phyloP scores from a whole-genome alignment of 2,797 vertebrate genomes.

The Anguilla obscura region DNA sequence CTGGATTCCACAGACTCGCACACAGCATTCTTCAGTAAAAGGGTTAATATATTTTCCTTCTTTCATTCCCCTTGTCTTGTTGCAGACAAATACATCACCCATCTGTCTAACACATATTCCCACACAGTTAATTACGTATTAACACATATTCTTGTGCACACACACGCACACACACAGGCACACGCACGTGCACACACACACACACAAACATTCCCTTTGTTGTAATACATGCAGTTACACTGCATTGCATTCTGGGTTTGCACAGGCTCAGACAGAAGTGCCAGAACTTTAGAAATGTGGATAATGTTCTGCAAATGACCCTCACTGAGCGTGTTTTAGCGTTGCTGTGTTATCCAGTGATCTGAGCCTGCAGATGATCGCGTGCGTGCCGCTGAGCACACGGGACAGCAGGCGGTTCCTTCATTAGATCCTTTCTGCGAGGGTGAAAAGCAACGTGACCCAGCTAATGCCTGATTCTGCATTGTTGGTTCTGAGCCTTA shows the following conservation, averaged over 20 bases:
- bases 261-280: too few species aligned
- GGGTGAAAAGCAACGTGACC: background rate
- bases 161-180: too few species aligned
- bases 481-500: conserved; percentile 11
- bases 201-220: too few species aligned
- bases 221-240: too few species aligned
- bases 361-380: background rate
- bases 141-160: background rate
- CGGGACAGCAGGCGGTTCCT: background rate
- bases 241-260: too few species aligned
- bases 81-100: background rate
- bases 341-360: background rate
- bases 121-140: background rate
- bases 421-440: conserved; percentile 13
- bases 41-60: background rate
- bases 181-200: too few species aligned
- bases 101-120: too few species aligned
- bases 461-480: conserved; percentile 6
- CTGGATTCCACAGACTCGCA: background rate
- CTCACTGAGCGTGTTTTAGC: background rate
- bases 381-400: background rate
- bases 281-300: background rate
- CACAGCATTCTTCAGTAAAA: background rate
- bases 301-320: background rate
- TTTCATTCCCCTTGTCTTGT: background rate